A percentile compares a stretch with the other conserved stretches of the same genome.
phyloP scores from a whole-genome alignment of 2,888 invertebrate species.

The Philereme vetulata region DNA sequence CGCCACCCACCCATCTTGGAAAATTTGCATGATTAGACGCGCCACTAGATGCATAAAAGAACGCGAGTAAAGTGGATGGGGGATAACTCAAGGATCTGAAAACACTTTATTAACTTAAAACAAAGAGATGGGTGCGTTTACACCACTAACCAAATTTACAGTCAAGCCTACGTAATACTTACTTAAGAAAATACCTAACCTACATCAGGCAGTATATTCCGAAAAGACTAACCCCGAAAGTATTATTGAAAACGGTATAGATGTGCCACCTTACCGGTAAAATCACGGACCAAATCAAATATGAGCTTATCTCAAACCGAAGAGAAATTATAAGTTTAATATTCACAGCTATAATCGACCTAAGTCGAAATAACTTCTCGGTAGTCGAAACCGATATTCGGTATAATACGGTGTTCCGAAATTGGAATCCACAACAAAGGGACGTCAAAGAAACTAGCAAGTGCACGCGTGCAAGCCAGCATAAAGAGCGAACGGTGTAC shows the following conservation, averaged over 20 bases:
- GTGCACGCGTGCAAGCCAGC: constrained; percentile 78
- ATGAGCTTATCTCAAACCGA: too few relatives aligned
- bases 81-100: constrained; percentile 38
- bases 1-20: constrained; percentile 66
- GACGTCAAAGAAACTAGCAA: constrained; percentile 80
- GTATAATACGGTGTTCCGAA: constrained; percentile 58
- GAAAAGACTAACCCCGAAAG: too few relatives aligned
- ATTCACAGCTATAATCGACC: neutral
- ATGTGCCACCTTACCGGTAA: too few relatives aligned
- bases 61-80: constrained; percentile 45
- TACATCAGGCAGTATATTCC: too few relatives aligned
- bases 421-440: constrained; percentile 80
- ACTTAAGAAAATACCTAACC: too few relatives aligned
- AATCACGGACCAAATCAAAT: too few relatives aligned
- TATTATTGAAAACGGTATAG: too few relatives aligned
- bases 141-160: constrained; percentile 2
- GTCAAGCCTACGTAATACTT: too few relatives aligned
- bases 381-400: constrained; percentile 45
- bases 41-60: constrained; percentile 63
- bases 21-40: constrained; percentile 79
- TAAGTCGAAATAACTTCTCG: too few relatives aligned
- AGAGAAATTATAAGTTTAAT: too few relatives aligned
- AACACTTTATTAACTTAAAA: constrained; percentile 32
- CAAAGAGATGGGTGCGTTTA: constrained; percentile 23
- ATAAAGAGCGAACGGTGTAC: constrained; percentile 75